Evolutionary conservation across 1,140 invertebrate genomes (phyloP).

Genomic region (Neotoxoptera formosana): DNA sequence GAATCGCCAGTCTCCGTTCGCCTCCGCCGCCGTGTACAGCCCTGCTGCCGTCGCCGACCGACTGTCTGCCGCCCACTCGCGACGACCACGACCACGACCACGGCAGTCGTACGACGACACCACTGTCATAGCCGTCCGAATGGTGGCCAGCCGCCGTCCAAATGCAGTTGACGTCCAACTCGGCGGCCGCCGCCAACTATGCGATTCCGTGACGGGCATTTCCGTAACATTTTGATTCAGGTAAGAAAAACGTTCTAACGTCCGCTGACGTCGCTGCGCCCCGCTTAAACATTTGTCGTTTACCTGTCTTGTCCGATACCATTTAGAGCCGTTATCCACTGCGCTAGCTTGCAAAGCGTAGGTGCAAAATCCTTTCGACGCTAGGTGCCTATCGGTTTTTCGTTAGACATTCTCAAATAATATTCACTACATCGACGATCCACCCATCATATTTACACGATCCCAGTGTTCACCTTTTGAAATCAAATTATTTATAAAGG

Average conservation of each 20-base stretch:
- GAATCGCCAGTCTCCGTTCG: too few species aligned
- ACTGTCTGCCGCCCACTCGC: not conserved
- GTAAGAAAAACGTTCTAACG: not conserved
- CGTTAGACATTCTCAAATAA: not conserved
- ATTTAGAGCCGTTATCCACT: not conserved
- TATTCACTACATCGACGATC: not conserved
- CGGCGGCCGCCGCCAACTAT: not conserved
- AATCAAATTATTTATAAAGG: not conserved
- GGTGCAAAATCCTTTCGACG: not conserved
- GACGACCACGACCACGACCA: not conserved
- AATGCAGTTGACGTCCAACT: not conserved
- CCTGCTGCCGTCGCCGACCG: not conserved
- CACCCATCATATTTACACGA: not conserved
- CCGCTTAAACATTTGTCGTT: not conserved
- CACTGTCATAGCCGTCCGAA: not conserved
- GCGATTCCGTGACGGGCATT: not conserved
- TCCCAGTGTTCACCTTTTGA: not conserved
- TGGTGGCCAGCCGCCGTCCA: not conserved
- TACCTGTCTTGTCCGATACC: not conserved
- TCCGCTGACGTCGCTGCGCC: not conserved
- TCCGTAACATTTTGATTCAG: constrained; percentile 36
- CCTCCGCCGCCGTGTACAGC: not conserved
- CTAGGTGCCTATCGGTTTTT: not conserved
- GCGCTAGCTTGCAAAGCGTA: not conserved
- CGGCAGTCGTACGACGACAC: not conserved